Percentiles rank a stretch among this genome's conserved stretches.
Evolutionary conservation across 2,888 invertebrate genomes (phyloP).

Genomic region (Patella pellucida): DNA sequence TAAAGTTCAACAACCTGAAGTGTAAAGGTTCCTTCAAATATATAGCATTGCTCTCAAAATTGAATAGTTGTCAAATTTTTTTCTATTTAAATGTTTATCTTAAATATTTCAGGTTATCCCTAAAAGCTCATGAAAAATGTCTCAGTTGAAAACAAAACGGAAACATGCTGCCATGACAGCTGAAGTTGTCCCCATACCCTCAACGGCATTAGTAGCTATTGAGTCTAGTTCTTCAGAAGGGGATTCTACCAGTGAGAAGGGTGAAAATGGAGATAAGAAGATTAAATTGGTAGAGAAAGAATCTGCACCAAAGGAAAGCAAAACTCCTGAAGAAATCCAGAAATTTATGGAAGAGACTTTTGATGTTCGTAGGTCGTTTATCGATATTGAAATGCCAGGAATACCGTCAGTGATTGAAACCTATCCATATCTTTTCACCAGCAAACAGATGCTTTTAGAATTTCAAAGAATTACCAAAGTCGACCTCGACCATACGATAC

Average conservation of each 20-base stretch:
- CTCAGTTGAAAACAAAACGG: conserved; percentile 47
- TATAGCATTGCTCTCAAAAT: no score
- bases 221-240: conserved; percentile 18
- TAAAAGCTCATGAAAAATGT: conserved; percentile 34
- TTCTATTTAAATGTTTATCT: no score
- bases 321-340: conserved; percentile 54
- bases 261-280: conserved; percentile 35
- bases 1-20: no score
- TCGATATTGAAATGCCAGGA: conserved; percentile 59
- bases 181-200: conserved; percentile 54
- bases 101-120: no score
- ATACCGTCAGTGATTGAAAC: conserved; percentile 56
- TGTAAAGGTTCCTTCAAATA: no score
- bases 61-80: no score
- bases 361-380: conserved; percentile 57
- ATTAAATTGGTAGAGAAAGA: conserved; percentile 23
- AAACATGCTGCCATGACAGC: conserved; percentile 58
- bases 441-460: conserved; percentile 58
- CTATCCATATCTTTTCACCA: conserved; percentile 59
- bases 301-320: conserved; percentile 31
- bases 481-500: conserved; percentile 62
- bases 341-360: conserved; percentile 60
- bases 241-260: conserved; percentile 21
- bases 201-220: conserved; percentile 42
- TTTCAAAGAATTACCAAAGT: conserved; percentile 61